Conservation (phyloP, 2,113 vertebrate species). For the Dasyprocta punctata region DNA sequence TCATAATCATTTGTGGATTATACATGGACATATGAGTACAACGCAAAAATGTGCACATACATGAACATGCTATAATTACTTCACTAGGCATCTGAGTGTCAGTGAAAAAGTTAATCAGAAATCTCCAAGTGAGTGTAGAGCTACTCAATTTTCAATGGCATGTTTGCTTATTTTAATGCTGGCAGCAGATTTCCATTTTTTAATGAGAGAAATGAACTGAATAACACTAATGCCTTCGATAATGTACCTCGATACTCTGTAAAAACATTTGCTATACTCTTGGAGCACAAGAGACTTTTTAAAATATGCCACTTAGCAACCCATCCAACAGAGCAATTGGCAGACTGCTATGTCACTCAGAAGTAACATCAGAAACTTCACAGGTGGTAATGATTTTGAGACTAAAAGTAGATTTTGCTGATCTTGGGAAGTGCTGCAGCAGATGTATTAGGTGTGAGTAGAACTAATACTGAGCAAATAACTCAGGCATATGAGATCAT, state of each 20-base stretch:
- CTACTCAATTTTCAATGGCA: background rate
- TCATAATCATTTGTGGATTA: background rate
- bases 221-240: background rate
- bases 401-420: constrained; percentile 78
- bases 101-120: background rate
- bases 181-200: background rate
- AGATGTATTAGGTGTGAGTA: constrained; percentile 43
- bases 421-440: constrained; percentile 2
- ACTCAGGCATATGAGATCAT: background rate
- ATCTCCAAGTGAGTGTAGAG: background rate
- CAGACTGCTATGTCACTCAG: constrained; percentile 56
- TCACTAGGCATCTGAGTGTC: background rate
- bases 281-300: background rate
- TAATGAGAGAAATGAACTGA: constrained; percentile 4
- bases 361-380: constrained; percentile 60
- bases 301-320: background rate
- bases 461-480: background rate
- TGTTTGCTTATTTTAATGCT: background rate
- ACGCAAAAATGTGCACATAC: background rate
- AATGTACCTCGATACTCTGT: background rate
- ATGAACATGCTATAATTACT: background rate
- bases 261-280: background rate
- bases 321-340: constrained; percentile 5
- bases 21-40: background rate
- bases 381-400: constrained; percentile 72